Conservation (phyloP, 2,113 vertebrate genomes). For the Vicugna pacos region DNA sequence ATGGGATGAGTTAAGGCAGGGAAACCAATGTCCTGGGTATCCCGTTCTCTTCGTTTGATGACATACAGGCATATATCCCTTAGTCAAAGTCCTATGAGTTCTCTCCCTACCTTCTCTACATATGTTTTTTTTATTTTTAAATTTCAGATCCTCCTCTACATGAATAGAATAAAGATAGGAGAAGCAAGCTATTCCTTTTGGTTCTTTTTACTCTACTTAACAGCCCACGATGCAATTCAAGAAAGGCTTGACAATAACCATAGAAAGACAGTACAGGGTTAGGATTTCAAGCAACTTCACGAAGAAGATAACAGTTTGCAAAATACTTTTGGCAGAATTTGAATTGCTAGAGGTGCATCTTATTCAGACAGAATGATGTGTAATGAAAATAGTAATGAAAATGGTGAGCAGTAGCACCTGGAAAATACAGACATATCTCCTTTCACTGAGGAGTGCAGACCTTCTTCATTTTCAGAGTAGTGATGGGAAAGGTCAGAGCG, state of each 20-base stretch:
- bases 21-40: neutral
- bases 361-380: neutral
- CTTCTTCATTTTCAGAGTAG: neutral
- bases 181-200: neutral
- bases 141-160: neutral
- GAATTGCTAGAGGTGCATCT: neutral
- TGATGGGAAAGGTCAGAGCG: neutral
- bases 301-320: neutral
- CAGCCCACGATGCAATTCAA: neutral
- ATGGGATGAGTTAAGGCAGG: neutral
- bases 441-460: neutral
- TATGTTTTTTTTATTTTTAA: neutral
- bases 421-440: neutral
- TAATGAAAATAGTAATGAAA: neutral
- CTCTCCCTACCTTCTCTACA: neutral
- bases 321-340: constrained; percentile 9
- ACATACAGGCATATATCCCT: neutral
- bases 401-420: neutral
- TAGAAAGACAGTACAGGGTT: neutral
- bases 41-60: neutral
- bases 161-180: neutral
- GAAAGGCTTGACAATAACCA: neutral
- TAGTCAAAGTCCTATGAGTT: neutral
- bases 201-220: neutral
- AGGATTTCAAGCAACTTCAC: neutral